phyloP scores from a whole-genome alignment of 92 coral and sea anemone species.

The Diadumene lineata region DNA sequence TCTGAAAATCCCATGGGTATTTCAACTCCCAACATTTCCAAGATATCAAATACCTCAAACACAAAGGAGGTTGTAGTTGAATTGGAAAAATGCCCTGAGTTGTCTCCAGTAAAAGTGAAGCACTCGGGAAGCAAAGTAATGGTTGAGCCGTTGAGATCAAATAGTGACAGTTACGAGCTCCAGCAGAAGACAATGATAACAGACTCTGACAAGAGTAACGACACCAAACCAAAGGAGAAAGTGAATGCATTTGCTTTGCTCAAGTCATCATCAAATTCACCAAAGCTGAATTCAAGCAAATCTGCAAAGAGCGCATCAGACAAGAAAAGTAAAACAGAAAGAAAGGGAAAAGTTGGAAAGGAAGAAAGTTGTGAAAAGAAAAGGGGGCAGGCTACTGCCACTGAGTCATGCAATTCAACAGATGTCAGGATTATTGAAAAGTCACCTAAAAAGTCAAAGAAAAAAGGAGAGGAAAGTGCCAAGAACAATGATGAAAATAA shows the following conservation, averaged over 20 bases:
- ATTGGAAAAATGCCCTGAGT: conserved; percentile 4
- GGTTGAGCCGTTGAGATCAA: conserved; percentile 24
- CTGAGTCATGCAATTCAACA: neutral
- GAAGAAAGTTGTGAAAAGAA: neutral
- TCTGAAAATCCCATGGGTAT: neutral
- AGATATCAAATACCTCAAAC: neutral
- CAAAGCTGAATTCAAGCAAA: neutral
- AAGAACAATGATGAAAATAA: neutral
- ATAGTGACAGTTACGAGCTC: conserved; percentile 11
- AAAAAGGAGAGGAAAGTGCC: neutral
- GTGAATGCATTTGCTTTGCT: conserved; percentile 32
- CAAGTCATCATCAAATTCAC: conserved; percentile 11
- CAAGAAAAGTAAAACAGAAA: conserved; percentile 17
- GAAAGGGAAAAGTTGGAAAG: neutral
- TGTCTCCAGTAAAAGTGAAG: conserved; percentile 40
- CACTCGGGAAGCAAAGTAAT: conserved; percentile 8
- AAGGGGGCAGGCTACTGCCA: neutral
- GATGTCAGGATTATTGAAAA: conserved; percentile 12
- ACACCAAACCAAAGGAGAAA: conserved; percentile 5
- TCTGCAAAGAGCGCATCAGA: neutral
- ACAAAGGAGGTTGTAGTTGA: conserved; percentile 11
- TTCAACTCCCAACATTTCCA: neutral
- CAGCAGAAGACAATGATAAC: neutral
- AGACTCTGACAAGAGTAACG: neutral
- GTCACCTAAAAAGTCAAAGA: neutral